Evolutionary conservation across 2,113 vertebrate genomes (phyloP).

Genomic region (Xenopus laevis): DNA sequence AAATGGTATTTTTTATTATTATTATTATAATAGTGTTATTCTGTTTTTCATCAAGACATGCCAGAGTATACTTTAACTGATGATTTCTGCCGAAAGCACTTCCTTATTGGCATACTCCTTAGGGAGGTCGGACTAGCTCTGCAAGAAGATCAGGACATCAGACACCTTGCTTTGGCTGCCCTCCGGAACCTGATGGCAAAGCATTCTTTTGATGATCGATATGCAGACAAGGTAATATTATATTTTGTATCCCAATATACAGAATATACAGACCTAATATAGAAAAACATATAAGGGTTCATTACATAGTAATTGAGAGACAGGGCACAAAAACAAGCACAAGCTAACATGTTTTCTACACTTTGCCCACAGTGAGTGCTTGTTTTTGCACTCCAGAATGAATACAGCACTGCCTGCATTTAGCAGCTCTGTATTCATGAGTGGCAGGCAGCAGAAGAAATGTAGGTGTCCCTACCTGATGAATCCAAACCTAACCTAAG

Average conservation of each 20-base stretch:
- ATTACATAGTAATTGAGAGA: no score
- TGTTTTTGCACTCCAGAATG: no score
- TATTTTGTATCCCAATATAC: neutral
- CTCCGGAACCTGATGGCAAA: slow-evolving; percentile 96
- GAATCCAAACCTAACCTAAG: no score
- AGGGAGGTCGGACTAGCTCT: slow-evolving; percentile 91
- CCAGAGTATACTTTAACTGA: slow-evolving; percentile 94
- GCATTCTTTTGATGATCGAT: slow-evolving; percentile 91
- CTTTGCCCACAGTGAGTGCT: no score
- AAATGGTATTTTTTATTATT: neutral
- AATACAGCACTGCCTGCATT: no score
- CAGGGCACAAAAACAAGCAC: no score
- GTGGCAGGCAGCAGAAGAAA: no score
- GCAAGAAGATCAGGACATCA: slow-evolving; percentile 92
- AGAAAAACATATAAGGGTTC: no score
- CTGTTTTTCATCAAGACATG: slow-evolving; percentile 63
- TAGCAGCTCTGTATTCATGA: no score
- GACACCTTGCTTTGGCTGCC: slow-evolving; percentile 87
- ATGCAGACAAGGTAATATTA: slow-evolving; percentile 74
- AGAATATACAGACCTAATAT: no score
- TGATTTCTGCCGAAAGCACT: slow-evolving; percentile 96
- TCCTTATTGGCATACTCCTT: slow-evolving; percentile 88
- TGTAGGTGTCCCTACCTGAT: no score
- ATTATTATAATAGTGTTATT: neutral
- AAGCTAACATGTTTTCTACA: no score